These are phyloP conservation scores for Ochotona curzoniae DNA, from an alignment of 2,113 vertebrate genomes.

Conservation along the genomic window DNA sequence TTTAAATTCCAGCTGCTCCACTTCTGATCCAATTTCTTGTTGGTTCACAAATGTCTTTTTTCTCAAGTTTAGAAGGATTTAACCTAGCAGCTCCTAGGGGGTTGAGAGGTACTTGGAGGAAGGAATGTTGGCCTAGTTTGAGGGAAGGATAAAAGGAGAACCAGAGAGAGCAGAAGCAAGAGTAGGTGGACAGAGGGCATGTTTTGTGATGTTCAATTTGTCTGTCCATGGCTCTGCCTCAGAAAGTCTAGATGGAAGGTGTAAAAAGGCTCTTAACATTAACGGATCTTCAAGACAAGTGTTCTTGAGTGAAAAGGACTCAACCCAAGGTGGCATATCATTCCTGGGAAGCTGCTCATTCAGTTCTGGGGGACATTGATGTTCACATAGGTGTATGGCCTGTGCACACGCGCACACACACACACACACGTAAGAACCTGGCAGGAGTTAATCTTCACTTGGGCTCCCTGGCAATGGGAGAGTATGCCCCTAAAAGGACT, in stretches of 20 bases:
- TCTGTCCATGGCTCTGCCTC: background rate
- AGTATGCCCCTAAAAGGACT: background rate
- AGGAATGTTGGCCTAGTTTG: background rate
- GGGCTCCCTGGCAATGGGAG: background rate
- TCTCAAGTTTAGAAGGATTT: background rate
- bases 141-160: too few species aligned
- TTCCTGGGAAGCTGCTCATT: background rate
- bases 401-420: background rate
- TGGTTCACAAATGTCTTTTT: background rate
- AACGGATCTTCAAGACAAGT: background rate
- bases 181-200: background rate
- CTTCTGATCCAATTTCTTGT: too few species aligned
- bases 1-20: too few species aligned
- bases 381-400: too few species aligned
- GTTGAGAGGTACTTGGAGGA: background rate
- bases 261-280: background rate
- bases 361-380: too few species aligned
- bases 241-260: background rate
- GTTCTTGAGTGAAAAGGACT: constrained; percentile 21
- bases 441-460: background rate
- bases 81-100: background rate
- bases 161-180: background rate
- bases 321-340: background rate
- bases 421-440: background rate
- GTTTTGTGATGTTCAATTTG: background rate